These are phyloP conservation scores for Caenorhabditis sinica DNA, from an alignment of 2,888 invertebrate species.

Conservation along the genomic window DNA sequence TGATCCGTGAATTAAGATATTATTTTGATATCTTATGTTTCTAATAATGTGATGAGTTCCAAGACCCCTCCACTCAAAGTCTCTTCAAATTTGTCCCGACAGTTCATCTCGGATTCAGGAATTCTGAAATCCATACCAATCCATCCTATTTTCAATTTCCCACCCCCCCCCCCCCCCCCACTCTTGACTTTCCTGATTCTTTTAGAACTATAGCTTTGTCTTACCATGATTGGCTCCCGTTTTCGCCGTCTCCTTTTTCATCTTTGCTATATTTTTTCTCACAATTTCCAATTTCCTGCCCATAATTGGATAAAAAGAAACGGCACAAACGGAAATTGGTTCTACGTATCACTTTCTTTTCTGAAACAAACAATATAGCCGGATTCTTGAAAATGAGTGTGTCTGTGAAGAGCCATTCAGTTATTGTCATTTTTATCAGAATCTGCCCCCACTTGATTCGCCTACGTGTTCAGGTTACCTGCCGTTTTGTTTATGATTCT, in stretches of 20 bases:
- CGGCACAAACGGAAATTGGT: slow-evolving; percentile 29
- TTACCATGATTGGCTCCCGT: not conserved
- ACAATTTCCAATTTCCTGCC: slow-evolving; percentile 38
- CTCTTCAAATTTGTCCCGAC: no score
- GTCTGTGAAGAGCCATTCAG: no score
- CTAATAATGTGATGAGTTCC: no score
- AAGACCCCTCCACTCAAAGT: no score
- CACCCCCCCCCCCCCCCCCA: no score
- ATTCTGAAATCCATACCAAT: no score
- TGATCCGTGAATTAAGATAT: not conserved
- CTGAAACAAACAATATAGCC: not conserved
- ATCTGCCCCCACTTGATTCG: not conserved
- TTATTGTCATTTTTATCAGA: not conserved
- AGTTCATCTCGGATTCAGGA: no score
- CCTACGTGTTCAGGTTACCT: slow-evolving; percentile 1
- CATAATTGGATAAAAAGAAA: slow-evolving; percentile 5
- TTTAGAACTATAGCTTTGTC: no score
- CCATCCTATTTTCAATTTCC: no score
- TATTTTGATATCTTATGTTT: no score
- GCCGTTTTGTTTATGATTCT: slow-evolving; percentile 32
- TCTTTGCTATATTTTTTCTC: slow-evolving; percentile 19
- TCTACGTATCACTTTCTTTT: slow-evolving; percentile 8
- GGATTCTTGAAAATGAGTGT: no score
- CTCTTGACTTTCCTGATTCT: no score
- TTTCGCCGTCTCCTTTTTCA: not conserved